These are phyloP conservation scores for Ursus arctos DNA, from an alignment of 2,113 vertebrate species.

Conservation along the genomic window DNA sequence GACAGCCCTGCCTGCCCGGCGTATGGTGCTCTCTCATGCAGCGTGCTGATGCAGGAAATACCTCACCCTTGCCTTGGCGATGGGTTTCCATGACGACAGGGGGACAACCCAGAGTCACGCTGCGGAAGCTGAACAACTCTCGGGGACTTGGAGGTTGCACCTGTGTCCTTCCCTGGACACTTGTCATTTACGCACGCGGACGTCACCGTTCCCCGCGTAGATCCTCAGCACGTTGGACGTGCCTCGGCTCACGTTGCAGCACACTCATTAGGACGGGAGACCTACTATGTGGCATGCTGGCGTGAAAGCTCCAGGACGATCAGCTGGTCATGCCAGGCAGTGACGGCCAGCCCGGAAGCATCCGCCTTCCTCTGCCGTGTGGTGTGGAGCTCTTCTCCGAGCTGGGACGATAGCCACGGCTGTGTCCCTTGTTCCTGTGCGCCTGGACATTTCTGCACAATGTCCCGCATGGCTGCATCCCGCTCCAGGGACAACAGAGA, in stretches of 20 bases:
- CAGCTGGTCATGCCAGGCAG: background rate
- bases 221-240: rapidly evolving
- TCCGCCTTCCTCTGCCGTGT: rapidly evolving
- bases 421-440: background rate
- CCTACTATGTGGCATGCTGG: rapidly evolving
- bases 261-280: background rate
- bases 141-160: background rate
- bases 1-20: background rate
- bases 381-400: background rate
- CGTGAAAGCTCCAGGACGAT: rapidly evolving
- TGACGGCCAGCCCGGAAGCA: background rate
- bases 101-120: background rate
- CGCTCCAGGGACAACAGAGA: background rate
- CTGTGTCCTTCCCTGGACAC: background rate
- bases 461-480: background rate
- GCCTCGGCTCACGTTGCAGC: background rate
- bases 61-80: background rate
- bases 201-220: background rate
- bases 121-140: background rate
- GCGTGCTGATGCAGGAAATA: background rate
- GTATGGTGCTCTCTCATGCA: too few species aligned
- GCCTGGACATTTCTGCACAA: rapidly evolving
- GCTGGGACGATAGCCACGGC: background rate
- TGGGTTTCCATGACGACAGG: background rate
- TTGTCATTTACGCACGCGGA: rapidly evolving